Percentiles rank a stretch among this genome's conserved stretches.
Conservation (phyloP, 2,797 vertebrate genomes). For the Channa striata region DNA sequence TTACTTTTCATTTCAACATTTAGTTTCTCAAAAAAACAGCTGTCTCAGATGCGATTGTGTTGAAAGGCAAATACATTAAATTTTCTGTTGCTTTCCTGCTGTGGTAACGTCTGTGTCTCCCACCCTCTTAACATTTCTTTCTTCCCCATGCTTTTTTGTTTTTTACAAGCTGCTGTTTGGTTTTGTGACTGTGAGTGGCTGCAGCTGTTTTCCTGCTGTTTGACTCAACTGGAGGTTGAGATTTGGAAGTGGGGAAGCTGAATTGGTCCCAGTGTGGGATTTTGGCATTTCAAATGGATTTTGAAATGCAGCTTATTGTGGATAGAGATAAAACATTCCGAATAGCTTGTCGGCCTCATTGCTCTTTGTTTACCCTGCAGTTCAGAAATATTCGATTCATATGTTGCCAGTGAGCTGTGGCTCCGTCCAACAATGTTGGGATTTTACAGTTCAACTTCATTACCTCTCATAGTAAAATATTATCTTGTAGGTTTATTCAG, state of each 20-base stretch:
- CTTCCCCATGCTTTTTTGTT: not conserved
- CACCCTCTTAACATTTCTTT: not conserved
- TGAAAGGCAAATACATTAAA: constrained; percentile 5
- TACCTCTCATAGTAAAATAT: not conserved
- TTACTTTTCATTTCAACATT: not conserved
- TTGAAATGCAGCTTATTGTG: not conserved
- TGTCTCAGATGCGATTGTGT: constrained; percentile 6
- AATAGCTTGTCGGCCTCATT: not conserved
- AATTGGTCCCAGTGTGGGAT: not conserved
- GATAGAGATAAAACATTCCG: not conserved
- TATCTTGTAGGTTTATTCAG: not conserved
- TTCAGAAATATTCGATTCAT: not conserved
- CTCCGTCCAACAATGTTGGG: not conserved
- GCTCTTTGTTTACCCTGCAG: not conserved
- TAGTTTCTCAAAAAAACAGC: not conserved
- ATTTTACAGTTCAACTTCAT: not conserved
- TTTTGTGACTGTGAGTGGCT: not conserved
- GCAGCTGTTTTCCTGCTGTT: not conserved
- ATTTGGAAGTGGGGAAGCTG: constrained; percentile 9
- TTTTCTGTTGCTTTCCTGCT: not conserved
- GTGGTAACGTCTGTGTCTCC: not conserved
- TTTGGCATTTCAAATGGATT: constrained; percentile 8
- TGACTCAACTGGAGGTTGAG: constrained; percentile 8
- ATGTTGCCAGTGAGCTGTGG: not conserved
- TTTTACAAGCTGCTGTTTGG: constrained; percentile 6